Base-by-base conservation (phyloP, 1,140 invertebrate genomes). In the Drosophila chauvacae region DNA sequence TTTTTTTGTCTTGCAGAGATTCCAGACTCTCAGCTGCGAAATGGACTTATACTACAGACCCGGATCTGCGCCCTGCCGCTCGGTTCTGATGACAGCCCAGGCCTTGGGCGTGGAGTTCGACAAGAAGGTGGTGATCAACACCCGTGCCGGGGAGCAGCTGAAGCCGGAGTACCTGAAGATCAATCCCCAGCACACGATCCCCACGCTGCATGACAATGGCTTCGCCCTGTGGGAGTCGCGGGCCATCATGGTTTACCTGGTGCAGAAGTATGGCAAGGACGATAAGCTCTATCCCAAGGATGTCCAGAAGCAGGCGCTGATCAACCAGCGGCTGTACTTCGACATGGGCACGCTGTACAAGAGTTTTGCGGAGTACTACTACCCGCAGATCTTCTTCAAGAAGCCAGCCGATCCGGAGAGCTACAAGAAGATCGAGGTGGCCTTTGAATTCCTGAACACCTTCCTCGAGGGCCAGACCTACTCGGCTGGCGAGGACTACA, bases 311-410 rank as follows among this genome's bases (percentile, higher is more conserved):
- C 94, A 95, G 53, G 96, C 96, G 0, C 0, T 96, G 0, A 94
- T 97, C 1, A 95, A 97, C 83, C 95, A 96, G 70, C 93, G 95
- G 64, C 91, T 97, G 4, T 95, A 95, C 79, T 97, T 97, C 82
- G 96, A 97, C 77, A 84, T 95, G 61, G 95, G 95, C 28, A 94
- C 94, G 2, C 91, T 97, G 4, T 96, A 95, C 85, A 93, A 94
- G 41, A 91, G 94, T 26, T 94, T 95, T 50, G 81, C 74, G 7
- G 93, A 94, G 3, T 94, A 94, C 79, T 95, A 97, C 95, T 97
- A 96, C 82, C 95, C 96, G 30, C 93, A 94, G 77, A 74, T 96
- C 6, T 96, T 96, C 79, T 94, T 81, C 6, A 95, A 95, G 68
- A 94, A 93, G 9, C 93, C 95, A 5, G 94, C 93, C 2, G 95